A percentile compares a stretch with the other conserved stretches of the same genome.
Evolutionary conservation across 1,140 invertebrate genomes (phyloP).

Genomic region (Camponotus floridanus): DNA sequence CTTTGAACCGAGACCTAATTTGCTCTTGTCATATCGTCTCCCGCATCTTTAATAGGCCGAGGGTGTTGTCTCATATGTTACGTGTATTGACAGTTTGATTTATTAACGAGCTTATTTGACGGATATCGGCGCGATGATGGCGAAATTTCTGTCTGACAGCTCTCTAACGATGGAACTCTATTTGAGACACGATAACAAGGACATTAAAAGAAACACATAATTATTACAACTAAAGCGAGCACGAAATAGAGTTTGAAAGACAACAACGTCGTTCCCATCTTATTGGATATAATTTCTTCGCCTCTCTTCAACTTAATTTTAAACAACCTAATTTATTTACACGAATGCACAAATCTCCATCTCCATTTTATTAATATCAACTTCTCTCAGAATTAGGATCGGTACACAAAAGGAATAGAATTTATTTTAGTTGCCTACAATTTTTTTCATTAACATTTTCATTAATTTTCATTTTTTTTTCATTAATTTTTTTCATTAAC

Average conservation of each 20-base stretch:
- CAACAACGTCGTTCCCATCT: neutral
- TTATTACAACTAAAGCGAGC: constrained; percentile 11
- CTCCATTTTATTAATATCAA: constrained; percentile 17
- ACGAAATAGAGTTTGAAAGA: neutral
- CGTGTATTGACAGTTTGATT: constrained; percentile 54
- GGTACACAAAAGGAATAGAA: neutral
- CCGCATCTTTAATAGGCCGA: constrained; percentile 1
- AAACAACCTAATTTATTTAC: constrained; percentile 64
- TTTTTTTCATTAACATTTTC: neutral
- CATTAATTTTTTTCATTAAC: neutral
- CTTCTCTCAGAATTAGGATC: constrained; percentile 1
- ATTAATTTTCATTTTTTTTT: no score
- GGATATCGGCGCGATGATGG: neutral
- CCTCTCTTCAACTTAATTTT: no score
- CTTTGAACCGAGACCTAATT: constrained; percentile 44
- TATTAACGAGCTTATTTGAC: constrained; percentile 55
- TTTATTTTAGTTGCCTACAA: constrained; percentile 6
- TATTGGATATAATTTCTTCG: constrained; percentile 9
- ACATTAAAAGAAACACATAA: constrained; percentile 3
- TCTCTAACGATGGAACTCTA: constrained; percentile 5
- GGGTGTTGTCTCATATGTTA: neutral
- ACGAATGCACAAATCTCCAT: neutral
- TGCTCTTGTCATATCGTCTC: constrained; percentile 28
- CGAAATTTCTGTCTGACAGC: constrained; percentile 25
- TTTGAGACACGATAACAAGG: constrained; percentile 1